Conservation (phyloP, 2,888 invertebrate species). For the Apamea anceps region DNA sequence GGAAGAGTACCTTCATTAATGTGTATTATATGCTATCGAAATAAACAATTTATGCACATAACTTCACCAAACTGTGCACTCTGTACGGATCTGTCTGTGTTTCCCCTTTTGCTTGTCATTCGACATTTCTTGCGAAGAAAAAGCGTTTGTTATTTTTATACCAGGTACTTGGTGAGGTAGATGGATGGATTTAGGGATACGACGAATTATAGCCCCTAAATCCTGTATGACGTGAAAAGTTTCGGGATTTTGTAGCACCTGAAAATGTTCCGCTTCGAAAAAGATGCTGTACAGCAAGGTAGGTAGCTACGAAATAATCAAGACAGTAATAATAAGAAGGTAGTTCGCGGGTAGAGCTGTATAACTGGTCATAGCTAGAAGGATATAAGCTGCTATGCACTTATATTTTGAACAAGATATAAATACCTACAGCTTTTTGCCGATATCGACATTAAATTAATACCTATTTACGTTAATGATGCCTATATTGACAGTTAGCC, state of each 20-base stretch:
- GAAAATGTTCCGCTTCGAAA: neutral
- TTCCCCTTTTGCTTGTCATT: neutral
- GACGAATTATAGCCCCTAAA: constrained; percentile 1
- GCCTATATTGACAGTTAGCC: neutral
- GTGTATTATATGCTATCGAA: neutral
- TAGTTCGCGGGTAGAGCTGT: neutral
- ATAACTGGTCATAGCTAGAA: neutral
- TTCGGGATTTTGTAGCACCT: neutral
- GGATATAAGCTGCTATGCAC: neutral
- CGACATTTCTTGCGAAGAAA: neutral
- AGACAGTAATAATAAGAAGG: neutral
- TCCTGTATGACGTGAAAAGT: neutral
- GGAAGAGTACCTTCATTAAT: neutral
- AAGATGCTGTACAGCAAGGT: neutral
- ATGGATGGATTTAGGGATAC: constrained; percentile 7
- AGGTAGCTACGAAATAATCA: neutral
- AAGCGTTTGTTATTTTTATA: neutral
- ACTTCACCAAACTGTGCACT: neutral
- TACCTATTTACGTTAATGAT: constrained; percentile 1
- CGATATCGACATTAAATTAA: neutral
- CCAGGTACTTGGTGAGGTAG: neutral
- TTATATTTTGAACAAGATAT: neutral
- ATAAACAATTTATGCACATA: neutral
- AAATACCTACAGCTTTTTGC: neutral
- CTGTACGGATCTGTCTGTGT: neutral